Evolutionary conservation across 1,140 invertebrate genomes (phyloP), one percentile per base, ranked within the genome.

Genomic region (Aphidius gifuensis): DNA sequence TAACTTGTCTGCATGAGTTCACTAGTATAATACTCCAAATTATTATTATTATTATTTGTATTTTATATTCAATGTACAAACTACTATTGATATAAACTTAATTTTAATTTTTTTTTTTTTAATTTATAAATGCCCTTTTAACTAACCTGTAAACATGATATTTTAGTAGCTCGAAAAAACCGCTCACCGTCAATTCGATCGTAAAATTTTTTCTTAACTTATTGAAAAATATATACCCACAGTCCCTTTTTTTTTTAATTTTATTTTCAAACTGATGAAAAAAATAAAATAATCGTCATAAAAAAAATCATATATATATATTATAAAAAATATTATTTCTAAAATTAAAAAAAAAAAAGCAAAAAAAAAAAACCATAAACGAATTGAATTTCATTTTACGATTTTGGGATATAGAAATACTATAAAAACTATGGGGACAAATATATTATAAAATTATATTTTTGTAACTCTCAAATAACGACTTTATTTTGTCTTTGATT

Each of bases 141-240:
- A 49, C 62, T 49, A 65, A 66, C 66, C 65, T 71, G 72, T 75
- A 74, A 74, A 72, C 55, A 64, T 66, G 58, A 51, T 39, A 59
- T 68, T 71, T 71, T 68, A 71, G 60, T 66, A 61, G 66, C 65
- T 64, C 39, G 58, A 23, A 23, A 23, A 64, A 55, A 58, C 58
- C 50, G 49, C 48, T 55, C 44, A 44, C 46, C 9, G 47, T 38
- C 53, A 44, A 9, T n/a, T 49, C 56, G 66, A 67, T 72, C 71
- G 66, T 71, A 69, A 74, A 74, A 73, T 62, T 63, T 58, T 61
- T 47, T 47, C 62, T 60, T 60, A 61, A 61, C 59, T 58, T 58
- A 49, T 59, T 46, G 49, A 53, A 56, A 68, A 32, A 39, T n/a
- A 43, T 32, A 32, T 53, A 50, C 6, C 9, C 5, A 42, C 16